Percentiles rank a stretch among this genome's conserved stretches.
phyloP scores from a whole-genome alignment of 2,888 invertebrate species.

The Andrena marginata region DNA sequence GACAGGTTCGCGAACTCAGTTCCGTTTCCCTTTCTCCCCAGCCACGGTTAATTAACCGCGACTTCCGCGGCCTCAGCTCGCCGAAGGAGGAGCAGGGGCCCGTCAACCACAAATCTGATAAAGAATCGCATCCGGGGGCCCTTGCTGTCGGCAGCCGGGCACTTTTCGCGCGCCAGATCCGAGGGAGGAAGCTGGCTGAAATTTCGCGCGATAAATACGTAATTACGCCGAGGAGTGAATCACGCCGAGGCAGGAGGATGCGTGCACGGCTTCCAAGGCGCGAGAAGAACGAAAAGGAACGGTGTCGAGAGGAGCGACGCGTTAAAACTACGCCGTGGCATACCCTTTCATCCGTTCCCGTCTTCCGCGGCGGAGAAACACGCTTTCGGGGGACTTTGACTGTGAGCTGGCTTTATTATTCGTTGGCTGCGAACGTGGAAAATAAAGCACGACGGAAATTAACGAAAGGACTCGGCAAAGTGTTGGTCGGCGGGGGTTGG shows the following conservation, averaged over 20 bases:
- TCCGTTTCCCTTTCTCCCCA: conserved; percentile 36
- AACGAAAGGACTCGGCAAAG: conserved; percentile 60
- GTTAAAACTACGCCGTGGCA: conserved; percentile 27
- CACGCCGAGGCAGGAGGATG: conserved; percentile 22
- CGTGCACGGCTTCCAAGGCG: conserved; percentile 20
- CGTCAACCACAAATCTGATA: conserved; percentile 77
- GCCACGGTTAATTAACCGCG: conserved; percentile 59
- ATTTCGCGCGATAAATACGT: conserved; percentile 80
- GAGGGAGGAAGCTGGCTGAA: conserved; percentile 66
- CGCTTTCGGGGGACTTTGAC: conserved; percentile 31
- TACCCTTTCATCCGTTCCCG: conserved; percentile 21
- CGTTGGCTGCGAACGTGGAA: conserved; percentile 53
- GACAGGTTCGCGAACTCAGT: conserved; percentile 50
- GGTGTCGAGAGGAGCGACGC: background rate
- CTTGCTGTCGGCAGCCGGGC: conserved; percentile 25
- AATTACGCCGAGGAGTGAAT: conserved; percentile 76
- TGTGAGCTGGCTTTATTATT: conserved; percentile 69
- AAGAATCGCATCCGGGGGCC: conserved; percentile 71
- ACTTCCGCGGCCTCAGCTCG: conserved; percentile 37
- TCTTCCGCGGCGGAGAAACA: conserved; percentile 1
- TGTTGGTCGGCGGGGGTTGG: background rate
- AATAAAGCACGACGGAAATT: conserved; percentile 70
- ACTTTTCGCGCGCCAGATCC: conserved; percentile 39
- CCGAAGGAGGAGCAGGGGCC: conserved; percentile 35
- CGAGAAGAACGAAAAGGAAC: conserved; percentile 18